These are phyloP conservation scores for Neomorphus geoffroyi DNA, from an alignment of 2,797 vertebrate genomes.

Conservation along the genomic window DNA sequence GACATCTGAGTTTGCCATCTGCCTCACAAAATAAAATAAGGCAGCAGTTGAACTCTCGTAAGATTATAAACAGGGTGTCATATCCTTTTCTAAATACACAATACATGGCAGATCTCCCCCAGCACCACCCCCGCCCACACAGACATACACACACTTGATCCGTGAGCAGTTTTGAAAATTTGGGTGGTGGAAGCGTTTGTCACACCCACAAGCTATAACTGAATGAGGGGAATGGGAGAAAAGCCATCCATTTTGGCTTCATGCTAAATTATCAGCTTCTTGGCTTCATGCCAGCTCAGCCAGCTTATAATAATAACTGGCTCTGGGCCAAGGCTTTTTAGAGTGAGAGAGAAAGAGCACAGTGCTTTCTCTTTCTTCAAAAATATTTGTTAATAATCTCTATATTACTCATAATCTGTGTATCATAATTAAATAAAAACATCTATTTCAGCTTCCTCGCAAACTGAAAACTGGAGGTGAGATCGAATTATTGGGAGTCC, in stretches of 20 bases:
- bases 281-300: constrained; percentile 69
- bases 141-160: neutral
- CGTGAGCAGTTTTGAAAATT: constrained; percentile 1
- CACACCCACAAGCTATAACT: constrained; percentile 1
- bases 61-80: neutral
- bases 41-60: constrained; percentile 9
- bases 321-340: constrained; percentile 66
- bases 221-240: constrained; percentile 33
- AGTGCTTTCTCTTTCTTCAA: constrained; percentile 49
- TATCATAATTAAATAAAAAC: constrained; percentile 57
- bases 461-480: constrained; percentile 1
- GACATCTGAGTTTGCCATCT: constrained; percentile 14
- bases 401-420: constrained; percentile 52
- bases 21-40: constrained; percentile 1
- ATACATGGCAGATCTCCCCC: neutral
- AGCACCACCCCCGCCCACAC: neutral
- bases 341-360: neutral
- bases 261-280: constrained; percentile 65
- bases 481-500: neutral
- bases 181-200: neutral
- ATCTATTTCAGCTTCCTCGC: constrained; percentile 35
- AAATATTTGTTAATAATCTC: constrained; percentile 69
- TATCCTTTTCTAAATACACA: constrained; percentile 38
- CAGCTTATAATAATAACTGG: constrained; percentile 76
- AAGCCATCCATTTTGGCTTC: constrained; percentile 67